Evolutionary conservation across 1,140 invertebrate genomes (phyloP), one percentile per base, ranked within the genome.

Genomic region (Ostrea denselamellosa): DNA sequence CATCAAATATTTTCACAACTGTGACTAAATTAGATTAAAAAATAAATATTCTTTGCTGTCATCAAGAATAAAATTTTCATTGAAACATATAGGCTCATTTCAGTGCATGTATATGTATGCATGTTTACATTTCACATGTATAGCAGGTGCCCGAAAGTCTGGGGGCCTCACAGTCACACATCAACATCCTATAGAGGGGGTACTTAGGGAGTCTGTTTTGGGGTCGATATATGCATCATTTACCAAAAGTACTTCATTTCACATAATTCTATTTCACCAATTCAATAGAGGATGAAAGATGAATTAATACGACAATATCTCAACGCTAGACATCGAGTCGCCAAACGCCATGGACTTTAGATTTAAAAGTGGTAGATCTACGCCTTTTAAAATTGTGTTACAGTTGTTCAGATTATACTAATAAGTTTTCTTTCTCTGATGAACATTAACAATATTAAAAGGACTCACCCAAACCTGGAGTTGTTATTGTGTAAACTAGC

Each of bases 401-500:
- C 8, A 28, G 22, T 28, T 25, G 9, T 9, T 8, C 22, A 77
- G 22, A 14, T 12, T 7, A 17, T n/a, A 62, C n/a, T 19, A 62
- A 12, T 62, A 7, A 19, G 14, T n/a, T 62, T 19, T 62, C n/a
- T 3, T n/a, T 62, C 14, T n/a, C 58, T 62, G 5, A 62, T 17
- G 5, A 34, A 14, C 28, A 77, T 77, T 12, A 14, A 14, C n/a
- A 28, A 34, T 8, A 34, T 12, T 28, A 77, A 22, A 25, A 77
- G 25, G 22, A 77, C 68, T 77, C 28, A 77, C 68, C 68, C 25
- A 14, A 77, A 77, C 25, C 68, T 34, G 68, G 68, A 28, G 22
- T 77, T 77, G 68, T 77, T 77, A 77, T 77, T 77, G 68, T 77
- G 68, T 28, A 34, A 25, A 77, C 68, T 77, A 77, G 68, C 68